Base-by-base conservation (phyloP, 2,113 vertebrate genomes). In the Anseranas semipalmata region DNA sequence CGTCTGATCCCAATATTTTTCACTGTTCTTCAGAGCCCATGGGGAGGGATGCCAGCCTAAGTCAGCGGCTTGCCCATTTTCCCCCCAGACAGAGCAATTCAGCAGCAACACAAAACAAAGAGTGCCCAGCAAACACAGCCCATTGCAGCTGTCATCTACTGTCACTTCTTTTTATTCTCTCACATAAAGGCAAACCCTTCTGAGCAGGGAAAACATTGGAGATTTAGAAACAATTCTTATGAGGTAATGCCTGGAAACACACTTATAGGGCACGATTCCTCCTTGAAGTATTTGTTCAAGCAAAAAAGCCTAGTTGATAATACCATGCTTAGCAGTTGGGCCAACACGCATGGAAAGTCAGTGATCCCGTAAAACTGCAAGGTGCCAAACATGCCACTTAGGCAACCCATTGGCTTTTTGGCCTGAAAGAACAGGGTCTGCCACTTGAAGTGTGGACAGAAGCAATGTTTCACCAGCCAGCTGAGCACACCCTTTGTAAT, bases 111-210 rank as follows among this genome's bases (percentile, higher is more conserved):
- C 41, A 20, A 75, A 92, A 75, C 92, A 88, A 83, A 35, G 70
- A 8, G 55, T 45, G 73, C 71, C 91, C 79, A 85, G 67, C 94
- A 56, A 95, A 95, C 37, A 62, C 90, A 96, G 86, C 93, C 94
- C 89, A 85, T 43, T 90, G 92, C 90, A 97, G 95, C 97, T 97
- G 97, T 95, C 97, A 97, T 85, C 93, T 73, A 73, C 90, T 93
- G 96, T 93, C 96, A 90, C 91, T 95, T 91, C 71, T 18, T 89
- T 92, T 97, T 96, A 96, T 96, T 96, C 90, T 95, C 81, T 55
- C 88, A 82, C 82, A 96, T 82, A 94, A 96, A 97, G 87, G 74
- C 95, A 87, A 97, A 94, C 88, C 80, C 74, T 95, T 96, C 68
- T 70, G 93, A 96, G 85, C 80, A 48, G 56, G 67, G 81, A 82